A percentile compares a stretch with the other conserved stretches of the same genome.
Conservation (phyloP, 2,797 vertebrate species). For the Australoheros facetus region DNA sequence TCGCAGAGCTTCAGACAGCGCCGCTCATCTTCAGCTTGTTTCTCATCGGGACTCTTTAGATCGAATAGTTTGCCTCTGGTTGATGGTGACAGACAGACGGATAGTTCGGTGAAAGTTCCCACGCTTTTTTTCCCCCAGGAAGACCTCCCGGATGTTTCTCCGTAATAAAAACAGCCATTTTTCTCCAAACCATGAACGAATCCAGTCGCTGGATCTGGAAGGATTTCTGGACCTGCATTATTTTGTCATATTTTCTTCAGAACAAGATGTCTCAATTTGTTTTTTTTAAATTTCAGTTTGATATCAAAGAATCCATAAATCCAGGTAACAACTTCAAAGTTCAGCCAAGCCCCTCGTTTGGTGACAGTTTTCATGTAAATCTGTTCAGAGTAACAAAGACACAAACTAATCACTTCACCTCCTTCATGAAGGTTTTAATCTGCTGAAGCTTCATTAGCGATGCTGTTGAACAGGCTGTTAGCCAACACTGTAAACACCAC, state of each 20-base stretch:
- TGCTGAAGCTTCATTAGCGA: neutral
- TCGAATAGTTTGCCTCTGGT: neutral
- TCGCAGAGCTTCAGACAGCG: too few relatives aligned
- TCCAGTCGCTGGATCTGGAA: neutral
- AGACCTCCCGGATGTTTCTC: neutral
- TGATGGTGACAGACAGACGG: fast-evolving
- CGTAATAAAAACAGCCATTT: neutral
- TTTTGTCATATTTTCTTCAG: neutral
- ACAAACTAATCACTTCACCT: neutral
- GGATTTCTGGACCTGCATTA: too few relatives aligned
- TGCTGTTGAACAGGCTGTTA: fast-evolving
- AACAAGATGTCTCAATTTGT: too few relatives aligned
- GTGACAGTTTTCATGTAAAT: neutral
- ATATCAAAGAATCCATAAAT: neutral
- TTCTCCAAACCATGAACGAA: neutral
- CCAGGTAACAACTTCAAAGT: neutral
- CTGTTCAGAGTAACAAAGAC: neutral
- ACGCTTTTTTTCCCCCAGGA: neutral
- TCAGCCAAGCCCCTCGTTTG: too few relatives aligned
- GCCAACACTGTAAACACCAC: fast-evolving
- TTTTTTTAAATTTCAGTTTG: too few relatives aligned
- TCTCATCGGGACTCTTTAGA: neutral
- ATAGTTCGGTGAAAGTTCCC: neutral
- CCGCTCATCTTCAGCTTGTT: neutral
- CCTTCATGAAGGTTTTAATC: neutral